Evolutionary conservation across 2,888 invertebrate genomes (phyloP), one percentile per base, ranked within the genome.

Genomic region (Trichogramma evanescens): DNA sequence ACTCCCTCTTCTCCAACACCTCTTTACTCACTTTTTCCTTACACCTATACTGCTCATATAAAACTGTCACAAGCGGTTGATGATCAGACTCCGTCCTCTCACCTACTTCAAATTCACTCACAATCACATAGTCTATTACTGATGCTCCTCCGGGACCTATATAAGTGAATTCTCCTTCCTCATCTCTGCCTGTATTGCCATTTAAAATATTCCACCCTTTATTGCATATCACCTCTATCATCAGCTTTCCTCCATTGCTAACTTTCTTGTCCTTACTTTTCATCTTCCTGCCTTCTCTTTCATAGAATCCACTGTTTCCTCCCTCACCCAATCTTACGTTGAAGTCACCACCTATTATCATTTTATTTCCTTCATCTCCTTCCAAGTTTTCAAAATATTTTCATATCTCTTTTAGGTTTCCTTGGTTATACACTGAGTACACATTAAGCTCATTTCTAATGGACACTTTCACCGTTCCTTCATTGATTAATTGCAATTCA

Each of bases 51-150:
- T 13, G 39, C 6, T 9, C 9, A 13, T 39, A 6, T 4, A 51
- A 4, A 5, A 4, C 7, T 40, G 40, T 2, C 8, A 13, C 40
- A 4, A 54, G 38, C 4, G 54, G 54, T n/a, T 9, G 6, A 13
- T 54, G 54, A 40, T 54, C 54, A 8, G 54, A 54, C 26, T 54
- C 54, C 9, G 44, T 38, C 43, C 43, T 8, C 2, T 38, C 4
- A 1, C n/a, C n/a, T 13, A 54, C 44, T 38, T 54, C 39, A 54
- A 54, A 54, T 10, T 54, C 58, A 44, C 62, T 62, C 13, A 51
- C 56, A n/a, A 65, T 50, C 13, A 56, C 61, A n/a, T 61, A 63
- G 38, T 66, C 65, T n/a, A 66, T 63, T 6, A 65, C 65, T 4
- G 63, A 52, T 5, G 43, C 51, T 9, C 63, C 58, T 50, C 56